Evolutionary conservation across 2,113 vertebrate species (phyloP).

Genomic region (Caracal caracal): DNA sequence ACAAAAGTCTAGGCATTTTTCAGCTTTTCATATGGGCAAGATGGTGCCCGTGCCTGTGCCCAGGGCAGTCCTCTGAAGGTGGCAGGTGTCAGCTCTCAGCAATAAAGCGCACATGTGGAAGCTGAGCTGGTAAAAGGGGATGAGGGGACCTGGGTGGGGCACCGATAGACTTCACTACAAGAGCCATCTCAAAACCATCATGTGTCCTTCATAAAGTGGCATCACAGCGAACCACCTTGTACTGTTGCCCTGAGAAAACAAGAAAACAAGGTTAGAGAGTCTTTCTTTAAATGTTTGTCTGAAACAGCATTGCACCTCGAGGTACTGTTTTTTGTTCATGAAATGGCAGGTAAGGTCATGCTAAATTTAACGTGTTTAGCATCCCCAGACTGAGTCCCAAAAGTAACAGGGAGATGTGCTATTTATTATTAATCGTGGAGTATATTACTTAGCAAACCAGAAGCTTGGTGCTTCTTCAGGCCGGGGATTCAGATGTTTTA

Average conservation of each 20-base stretch:
- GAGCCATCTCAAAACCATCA: not conserved
- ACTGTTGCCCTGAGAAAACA: not conserved
- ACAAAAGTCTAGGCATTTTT: not conserved
- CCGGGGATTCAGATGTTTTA: conserved; percentile 54
- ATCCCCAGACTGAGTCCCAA: conserved; percentile 39
- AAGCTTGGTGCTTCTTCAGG: conserved; percentile 65
- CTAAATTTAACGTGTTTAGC: conserved; percentile 45
- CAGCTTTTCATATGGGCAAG: not conserved
- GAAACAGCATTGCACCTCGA: not conserved
- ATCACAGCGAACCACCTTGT: not conserved
- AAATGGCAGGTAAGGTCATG: not conserved
- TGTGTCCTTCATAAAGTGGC: not conserved
- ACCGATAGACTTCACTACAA: not conserved
- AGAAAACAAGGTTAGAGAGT: not conserved
- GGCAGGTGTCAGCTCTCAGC: not conserved
- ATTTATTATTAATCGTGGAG: conserved; percentile 80
- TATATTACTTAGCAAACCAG: conserved; percentile 77
- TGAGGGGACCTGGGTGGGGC: fast-evolving
- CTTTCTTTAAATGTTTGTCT: not conserved
- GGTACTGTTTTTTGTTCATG: not conserved
- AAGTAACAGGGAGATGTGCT: conserved; percentile 68
- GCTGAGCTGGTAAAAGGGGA: not conserved
- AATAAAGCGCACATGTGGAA: not conserved
- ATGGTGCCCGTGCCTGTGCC: not conserved
- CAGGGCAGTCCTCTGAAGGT: not conserved